Percentiles rank a stretch among this genome's conserved stretches.
These are phyloP conservation scores for Zhengitettix transpicula DNA, from an alignment of 2,888 invertebrate species.

Conservation along the genomic window DNA sequence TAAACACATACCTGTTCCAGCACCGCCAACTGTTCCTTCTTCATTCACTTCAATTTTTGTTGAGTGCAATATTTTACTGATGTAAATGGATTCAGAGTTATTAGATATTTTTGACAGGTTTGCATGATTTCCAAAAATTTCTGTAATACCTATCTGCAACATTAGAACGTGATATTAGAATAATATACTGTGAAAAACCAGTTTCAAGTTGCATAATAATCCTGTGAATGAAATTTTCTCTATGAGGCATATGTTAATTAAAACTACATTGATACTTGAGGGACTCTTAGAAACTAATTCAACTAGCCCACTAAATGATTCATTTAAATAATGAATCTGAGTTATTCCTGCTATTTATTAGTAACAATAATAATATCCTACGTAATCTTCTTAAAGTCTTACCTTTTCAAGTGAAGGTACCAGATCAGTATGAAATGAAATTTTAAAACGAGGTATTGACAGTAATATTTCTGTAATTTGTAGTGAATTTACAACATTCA, in stretches of 20 bases:
- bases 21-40: slow-evolving; percentile 45
- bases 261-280: no score
- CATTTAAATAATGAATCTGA: no score
- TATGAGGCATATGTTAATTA: no score
- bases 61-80: slow-evolving; percentile 42
- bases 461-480: slow-evolving; percentile 33
- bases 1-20: slow-evolving; percentile 30
- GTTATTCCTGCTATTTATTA: no score
- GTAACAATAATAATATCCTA: neutral
- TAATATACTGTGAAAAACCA: no score
- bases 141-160: slow-evolving; percentile 38
- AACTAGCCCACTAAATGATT: no score
- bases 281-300: no score
- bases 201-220: no score
- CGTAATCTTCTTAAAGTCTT: slow-evolving; percentile 2
- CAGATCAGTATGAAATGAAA: slow-evolving; percentile 38
- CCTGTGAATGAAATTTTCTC: no score
- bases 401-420: slow-evolving; percentile 19
- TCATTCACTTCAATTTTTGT: slow-evolving; percentile 48
- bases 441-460: slow-evolving; percentile 40
- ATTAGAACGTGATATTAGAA: neutral
- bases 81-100: slow-evolving; percentile 12
- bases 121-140: slow-evolving; percentile 36
- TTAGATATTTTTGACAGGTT: slow-evolving; percentile 39
- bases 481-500: slow-evolving; percentile 29